Evolutionary conservation across 2,888 invertebrate species (phyloP), one percentile per base, ranked within the genome.

Genomic region (Calameuta filiformis): DNA sequence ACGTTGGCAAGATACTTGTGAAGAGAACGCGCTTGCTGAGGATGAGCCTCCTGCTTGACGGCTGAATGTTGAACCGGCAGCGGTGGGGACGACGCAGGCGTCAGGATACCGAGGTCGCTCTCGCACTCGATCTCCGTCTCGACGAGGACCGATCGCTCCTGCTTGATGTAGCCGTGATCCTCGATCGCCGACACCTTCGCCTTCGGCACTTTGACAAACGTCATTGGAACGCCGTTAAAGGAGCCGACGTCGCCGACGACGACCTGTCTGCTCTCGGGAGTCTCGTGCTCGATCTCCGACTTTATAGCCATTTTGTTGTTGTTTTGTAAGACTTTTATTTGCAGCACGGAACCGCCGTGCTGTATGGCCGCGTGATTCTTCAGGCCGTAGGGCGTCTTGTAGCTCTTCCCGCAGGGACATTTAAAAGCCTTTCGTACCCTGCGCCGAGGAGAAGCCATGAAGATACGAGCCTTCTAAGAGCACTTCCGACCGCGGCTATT

Each of bases 351-450:
- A 76, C 89, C 87, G 75, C 86, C 88, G 86, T 92, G 92, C 83
- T 91, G 92, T n/a, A 91, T 85, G 68, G 92, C 86, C 77, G 95
- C 94, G 91, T 97, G 97, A 87, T 94, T 95, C 89, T 95, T 96
- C 87, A 97, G 93, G 79, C 96, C 96, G 91, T 95, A 95, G 75
- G 95, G 93, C 82, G 96, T 96, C 92, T 96, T 96, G 93, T 97
- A 97, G 91, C 95, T 96, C 93, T 97, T 97, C 87, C 96, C 96
- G 93, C 97, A 97, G 90, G 95, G 95, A 92, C 97, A 97, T 91
- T 95, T 95, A 93, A 95, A 96, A 71, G 94, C 95, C 93, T 96
- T 96, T 91, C 94, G 95, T 90, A 96, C 94, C 93, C 96, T 96
- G 73, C 56, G 56, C 56, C 56, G 56, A 56, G 56, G 56, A 56